Conservation (phyloP, 2,888 invertebrate species). For the Yponomeuta malinellus region DNA sequence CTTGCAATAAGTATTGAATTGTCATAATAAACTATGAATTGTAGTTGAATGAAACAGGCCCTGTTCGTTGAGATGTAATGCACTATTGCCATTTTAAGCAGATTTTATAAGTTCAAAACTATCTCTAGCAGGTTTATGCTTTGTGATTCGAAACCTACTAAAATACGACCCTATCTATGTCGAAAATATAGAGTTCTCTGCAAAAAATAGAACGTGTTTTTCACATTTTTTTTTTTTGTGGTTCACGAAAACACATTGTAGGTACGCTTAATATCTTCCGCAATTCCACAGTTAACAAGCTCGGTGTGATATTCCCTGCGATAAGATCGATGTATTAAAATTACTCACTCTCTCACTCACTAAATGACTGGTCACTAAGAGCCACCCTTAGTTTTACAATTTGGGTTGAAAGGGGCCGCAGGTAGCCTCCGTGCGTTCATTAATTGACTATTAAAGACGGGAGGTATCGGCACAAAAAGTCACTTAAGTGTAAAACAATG, state of each 20-base stretch:
- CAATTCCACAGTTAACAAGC: background rate
- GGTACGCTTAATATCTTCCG: background rate
- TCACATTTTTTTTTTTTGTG: too few relatives aligned
- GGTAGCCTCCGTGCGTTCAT: slow-evolving; percentile 50
- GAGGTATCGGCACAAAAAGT: slow-evolving; percentile 67
- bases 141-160: too few relatives aligned
- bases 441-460: slow-evolving; percentile 72
- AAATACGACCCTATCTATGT: too few relatives aligned
- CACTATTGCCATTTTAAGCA: too few relatives aligned
- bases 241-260: background rate
- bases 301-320: background rate
- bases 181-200: too few relatives aligned
- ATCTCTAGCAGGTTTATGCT: too few relatives aligned
- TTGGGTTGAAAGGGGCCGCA: slow-evolving; percentile 55
- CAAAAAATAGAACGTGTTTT: too few relatives aligned
- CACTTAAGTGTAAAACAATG: slow-evolving; percentile 66
- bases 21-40: too few relatives aligned
- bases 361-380: slow-evolving; percentile 6
- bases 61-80: too few relatives aligned
- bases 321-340: background rate
- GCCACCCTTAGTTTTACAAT: slow-evolving; percentile 44
- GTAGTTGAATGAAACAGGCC: too few relatives aligned
- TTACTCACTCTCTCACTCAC: background rate
- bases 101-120: too few relatives aligned
- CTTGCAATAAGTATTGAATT: too few relatives aligned